Evolutionary conservation across 2,797 vertebrate species (phyloP).

Genomic region (Semaprochilodus insignis): DNA sequence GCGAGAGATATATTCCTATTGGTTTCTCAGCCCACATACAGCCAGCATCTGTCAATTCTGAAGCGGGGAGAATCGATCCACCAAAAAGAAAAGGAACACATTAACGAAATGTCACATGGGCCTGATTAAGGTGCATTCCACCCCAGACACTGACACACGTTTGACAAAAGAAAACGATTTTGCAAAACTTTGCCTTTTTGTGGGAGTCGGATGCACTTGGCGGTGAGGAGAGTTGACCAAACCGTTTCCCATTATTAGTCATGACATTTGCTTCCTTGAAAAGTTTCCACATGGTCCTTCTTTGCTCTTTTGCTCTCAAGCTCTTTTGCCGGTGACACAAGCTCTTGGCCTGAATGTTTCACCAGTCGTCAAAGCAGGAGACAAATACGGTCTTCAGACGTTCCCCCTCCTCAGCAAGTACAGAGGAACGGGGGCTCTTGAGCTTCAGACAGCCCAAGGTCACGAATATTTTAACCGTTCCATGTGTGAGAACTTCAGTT

Average conservation of each 20-base stretch:
- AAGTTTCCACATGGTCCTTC: conserved; percentile 55
- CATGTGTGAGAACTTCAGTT: conserved; percentile 30
- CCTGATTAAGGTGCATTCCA: conserved; percentile 56
- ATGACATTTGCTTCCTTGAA: conserved; percentile 63
- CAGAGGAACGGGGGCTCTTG: background rate
- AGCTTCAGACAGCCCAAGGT: conserved; percentile 39
- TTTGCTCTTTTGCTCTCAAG: conserved; percentile 24
- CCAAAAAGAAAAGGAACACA: conserved; percentile 57
- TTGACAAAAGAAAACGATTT: conserved; percentile 50
- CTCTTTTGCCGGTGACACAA: conserved; percentile 18
- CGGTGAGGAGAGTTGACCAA: conserved; percentile 39
- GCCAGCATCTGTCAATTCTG: conserved; percentile 61
- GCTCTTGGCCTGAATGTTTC: conserved; percentile 21
- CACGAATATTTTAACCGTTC: conserved; percentile 44
- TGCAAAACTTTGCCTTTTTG: conserved; percentile 29
- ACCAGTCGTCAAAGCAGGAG: conserved; percentile 22
- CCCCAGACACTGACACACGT: conserved; percentile 44
- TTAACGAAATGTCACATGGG: conserved; percentile 60
- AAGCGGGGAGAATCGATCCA: conserved; percentile 62
- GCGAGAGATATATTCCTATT: conserved; percentile 53
- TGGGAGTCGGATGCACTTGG: conserved; percentile 21
- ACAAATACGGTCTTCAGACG: conserved; percentile 36
- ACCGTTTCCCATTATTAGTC: conserved; percentile 54
- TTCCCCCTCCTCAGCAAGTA: conserved; percentile 1
- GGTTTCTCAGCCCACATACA: conserved; percentile 53